Conservation (phyloP, 2,888 invertebrate genomes). For the Campaea margaritaria region DNA sequence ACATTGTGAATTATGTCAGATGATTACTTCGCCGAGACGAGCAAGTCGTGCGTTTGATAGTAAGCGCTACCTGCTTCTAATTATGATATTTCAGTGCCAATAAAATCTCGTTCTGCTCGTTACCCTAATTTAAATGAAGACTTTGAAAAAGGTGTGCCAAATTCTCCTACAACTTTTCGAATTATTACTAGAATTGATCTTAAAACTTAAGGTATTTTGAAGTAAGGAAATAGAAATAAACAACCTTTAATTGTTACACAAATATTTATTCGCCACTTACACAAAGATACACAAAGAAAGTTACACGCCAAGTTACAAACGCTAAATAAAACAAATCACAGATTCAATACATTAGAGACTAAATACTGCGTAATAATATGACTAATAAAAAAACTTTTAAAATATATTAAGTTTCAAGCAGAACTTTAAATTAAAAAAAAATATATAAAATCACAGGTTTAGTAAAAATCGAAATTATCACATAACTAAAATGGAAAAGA, state of each 20-base stretch:
- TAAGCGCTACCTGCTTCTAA: too few species aligned
- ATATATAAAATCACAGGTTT: conserved; percentile 73
- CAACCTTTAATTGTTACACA: conserved; percentile 67
- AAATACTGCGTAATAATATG: conserved; percentile 42
- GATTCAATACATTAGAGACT: conserved; percentile 71
- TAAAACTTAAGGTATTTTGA: neutral
- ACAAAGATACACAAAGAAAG: conserved; percentile 73
- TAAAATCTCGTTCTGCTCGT: too few species aligned
- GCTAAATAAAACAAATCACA: conserved; percentile 79
- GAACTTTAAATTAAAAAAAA: conserved; percentile 53
- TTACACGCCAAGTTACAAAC: conserved; percentile 68
- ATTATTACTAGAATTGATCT: too few species aligned
- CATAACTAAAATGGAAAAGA: conserved; percentile 56
- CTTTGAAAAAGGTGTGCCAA: too few species aligned
- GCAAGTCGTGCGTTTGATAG: too few species aligned
- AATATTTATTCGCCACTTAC: conserved; percentile 76
- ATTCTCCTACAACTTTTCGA: too few species aligned
- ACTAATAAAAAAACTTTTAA: conserved; percentile 38
- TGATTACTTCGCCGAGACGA: too few species aligned
- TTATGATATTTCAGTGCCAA: too few species aligned
- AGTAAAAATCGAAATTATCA: conserved; percentile 70
- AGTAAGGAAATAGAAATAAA: conserved; percentile 18
- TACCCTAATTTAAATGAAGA: too few species aligned
- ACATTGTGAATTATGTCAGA: too few species aligned
- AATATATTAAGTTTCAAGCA: conserved; percentile 52